Evolutionary conservation across 2,113 vertebrate species (phyloP), one percentile per base, ranked within the genome.

Genomic region (Nannospalax galili): DNA sequence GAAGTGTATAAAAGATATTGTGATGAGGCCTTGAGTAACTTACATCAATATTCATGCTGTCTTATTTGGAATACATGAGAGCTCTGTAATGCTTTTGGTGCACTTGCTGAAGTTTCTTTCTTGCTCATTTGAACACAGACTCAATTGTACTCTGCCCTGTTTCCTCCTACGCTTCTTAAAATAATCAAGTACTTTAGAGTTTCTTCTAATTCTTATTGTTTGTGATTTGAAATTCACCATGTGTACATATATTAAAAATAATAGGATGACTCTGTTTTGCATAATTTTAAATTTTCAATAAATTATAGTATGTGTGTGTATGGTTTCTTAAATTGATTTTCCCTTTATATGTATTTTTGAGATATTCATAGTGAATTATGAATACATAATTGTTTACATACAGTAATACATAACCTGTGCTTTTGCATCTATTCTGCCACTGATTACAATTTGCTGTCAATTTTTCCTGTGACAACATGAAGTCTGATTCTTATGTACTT

Each of bases 281-380:
- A 2, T 80, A 72, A 24, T 85, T 91, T 60, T 7, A 85, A 62
- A 75, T 42, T 89, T 88, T 67, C 12, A 30, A 10, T 81, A 52
- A n/a, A 56, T 90, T 58, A 2, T 26, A 60, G 11, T 8, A 37
- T 20, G 30, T 19, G 24, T 30, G 52, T 52, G 19, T 77, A 78
- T 45, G 9, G 91, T 62, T 92, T 7, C 89, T 11, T 1, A 95
- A 12, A 86, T 75, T 85, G 40, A 26, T 93, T 81, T 94, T 81
- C 12, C 14, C 14, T 77, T 94, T 92, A 4, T 80, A 77, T 40
- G 78, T 56, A 90, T 26, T 73, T 92, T 62, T 95, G 42, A 65
- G 28, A 70, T 84, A 69, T 84, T 84, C 80, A 65, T 45, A 73
- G 10, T 85, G 14, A 84, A 45, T 84, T 79, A 62, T 67, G 74